A percentile compares a stretch with the other conserved stretches of the same genome.
Conservation (phyloP, 1,140 invertebrate species). For the Polyergus mexicanus region DNA sequence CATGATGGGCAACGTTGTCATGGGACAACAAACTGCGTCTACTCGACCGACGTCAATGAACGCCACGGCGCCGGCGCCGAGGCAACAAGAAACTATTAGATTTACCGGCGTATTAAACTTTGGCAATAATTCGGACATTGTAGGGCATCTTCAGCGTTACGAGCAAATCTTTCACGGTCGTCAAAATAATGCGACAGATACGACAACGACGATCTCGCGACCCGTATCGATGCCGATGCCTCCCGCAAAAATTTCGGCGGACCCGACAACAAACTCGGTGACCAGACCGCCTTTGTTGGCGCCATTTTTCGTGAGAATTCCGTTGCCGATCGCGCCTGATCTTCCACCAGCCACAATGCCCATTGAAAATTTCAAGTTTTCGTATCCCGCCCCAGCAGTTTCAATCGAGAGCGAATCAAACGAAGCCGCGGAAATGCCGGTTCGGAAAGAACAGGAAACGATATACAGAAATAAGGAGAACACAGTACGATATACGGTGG, state of each 20-base stretch:
- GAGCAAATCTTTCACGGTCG: slow-evolving; percentile 81
- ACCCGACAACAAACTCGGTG: neutral
- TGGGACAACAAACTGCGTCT: neutral
- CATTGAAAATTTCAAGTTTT: slow-evolving; percentile 9
- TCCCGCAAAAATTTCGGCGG: neutral
- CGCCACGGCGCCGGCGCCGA: slow-evolving; percentile 50
- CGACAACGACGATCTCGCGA: slow-evolving; percentile 27
- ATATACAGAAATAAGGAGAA: slow-evolving; percentile 72
- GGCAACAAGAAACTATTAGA: slow-evolving; percentile 79
- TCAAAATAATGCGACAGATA: slow-evolving; percentile 2
- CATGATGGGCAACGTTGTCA: neutral
- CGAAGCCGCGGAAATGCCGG: slow-evolving; percentile 48
- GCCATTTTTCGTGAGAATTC: slow-evolving; percentile 73
- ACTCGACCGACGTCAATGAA: neutral
- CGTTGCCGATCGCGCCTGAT: slow-evolving; percentile 72
- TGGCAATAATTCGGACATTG: slow-evolving; percentile 81
- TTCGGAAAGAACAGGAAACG: slow-evolving; percentile 69
- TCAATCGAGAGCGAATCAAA: neutral
- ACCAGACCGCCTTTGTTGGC: slow-evolving; percentile 34
- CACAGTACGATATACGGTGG: slow-evolving; percentile 71
- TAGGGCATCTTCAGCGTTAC: slow-evolving; percentile 82
- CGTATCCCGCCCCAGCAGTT: neutral
- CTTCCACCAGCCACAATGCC: slow-evolving; percentile 67
- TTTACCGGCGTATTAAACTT: slow-evolving; percentile 85
- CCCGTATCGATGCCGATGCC: slow-evolving; percentile 12